phyloP scores from a whole-genome alignment of 2,797 vertebrate species.

The Phataginus tetradactyla region DNA sequence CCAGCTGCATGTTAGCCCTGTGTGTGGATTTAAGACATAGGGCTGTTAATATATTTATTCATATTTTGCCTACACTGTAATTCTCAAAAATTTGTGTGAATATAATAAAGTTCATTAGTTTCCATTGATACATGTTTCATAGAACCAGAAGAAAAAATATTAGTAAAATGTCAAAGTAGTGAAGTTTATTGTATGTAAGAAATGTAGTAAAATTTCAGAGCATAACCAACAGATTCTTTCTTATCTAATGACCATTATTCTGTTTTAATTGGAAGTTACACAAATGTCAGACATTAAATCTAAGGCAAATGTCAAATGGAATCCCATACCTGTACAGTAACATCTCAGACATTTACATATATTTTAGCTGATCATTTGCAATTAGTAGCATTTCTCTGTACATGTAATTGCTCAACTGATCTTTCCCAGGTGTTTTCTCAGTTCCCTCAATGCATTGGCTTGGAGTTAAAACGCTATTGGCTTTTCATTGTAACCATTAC shows the following conservation, averaged over 20 bases:
- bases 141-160: neutral
- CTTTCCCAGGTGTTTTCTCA: conserved; percentile 49
- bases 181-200: conserved; percentile 54
- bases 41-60: neutral
- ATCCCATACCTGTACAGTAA: conserved; percentile 1
- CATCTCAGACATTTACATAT: neutral
- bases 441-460: neutral
- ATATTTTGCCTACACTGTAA: neutral
- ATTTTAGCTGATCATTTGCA: conserved; percentile 43
- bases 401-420: conserved; percentile 29
- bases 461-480: conserved; percentile 50
- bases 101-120: conserved; percentile 33
- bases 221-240: conserved; percentile 44
- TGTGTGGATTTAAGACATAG: neutral
- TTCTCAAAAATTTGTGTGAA: neutral
- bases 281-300: conserved; percentile 69
- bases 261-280: conserved; percentile 67
- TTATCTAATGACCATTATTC: conserved; percentile 68
- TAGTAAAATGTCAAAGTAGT: conserved; percentile 52
- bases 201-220: conserved; percentile 57
- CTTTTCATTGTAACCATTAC: conserved; percentile 37
- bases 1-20: neutral
- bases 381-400: conserved; percentile 31
- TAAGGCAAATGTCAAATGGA: conserved; percentile 70
- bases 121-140: neutral